Evolutionary conservation across 2,113 vertebrate genomes (phyloP), one percentile per base, ranked within the genome.

Genomic region (Uropsilus gracilis): DNA sequence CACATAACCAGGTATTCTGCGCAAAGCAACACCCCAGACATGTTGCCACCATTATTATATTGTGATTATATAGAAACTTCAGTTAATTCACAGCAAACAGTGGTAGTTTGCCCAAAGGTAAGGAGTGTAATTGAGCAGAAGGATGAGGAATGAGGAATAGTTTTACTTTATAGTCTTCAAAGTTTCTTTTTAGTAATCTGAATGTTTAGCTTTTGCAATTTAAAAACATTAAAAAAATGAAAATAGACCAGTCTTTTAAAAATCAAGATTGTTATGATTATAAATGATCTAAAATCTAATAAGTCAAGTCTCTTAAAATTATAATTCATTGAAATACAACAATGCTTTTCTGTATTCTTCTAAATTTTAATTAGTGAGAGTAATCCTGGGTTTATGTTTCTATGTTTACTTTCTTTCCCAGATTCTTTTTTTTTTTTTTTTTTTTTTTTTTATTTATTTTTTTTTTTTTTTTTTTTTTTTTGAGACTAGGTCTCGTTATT

Each of bases 351-450:
- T 34, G 2, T 86, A 75, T 13, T 2, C 37, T 46, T 90, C 9
- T 50, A 77, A 86, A 37, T 78, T 86, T n/a, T 86, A 48, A 55
- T 86, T 75, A 83, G 32, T 61, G 82, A 78, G 13, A 12, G 61
- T 61, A 84, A 53, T 69, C 18, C 61, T 85, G 16, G 24, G 53
- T 69, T 85, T 72, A 61, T 61, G 30, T 86, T 91, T 89, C 61
- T 8, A 48, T 77, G 6, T 75, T 85, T 96, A 68, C 55, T 59
- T 85, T n/a, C n/a, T n/a, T n/a, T n/a, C n/a, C n/a, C n/a, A n/a
- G n/a, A n/a, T n/a, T n/a, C n/a, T n/a, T n/a, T n/a, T n/a, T n/a
- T n/a, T n/a, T n/a, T n/a, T n/a, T n/a, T n/a, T n/a, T n/a, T n/a
- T n/a, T n/a, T n/a, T n/a, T n/a, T n/a, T n/a, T n/a, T n/a, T n/a